Conservation (phyloP, 2,888 invertebrate species). For the Cepaea hortensis region DNA sequence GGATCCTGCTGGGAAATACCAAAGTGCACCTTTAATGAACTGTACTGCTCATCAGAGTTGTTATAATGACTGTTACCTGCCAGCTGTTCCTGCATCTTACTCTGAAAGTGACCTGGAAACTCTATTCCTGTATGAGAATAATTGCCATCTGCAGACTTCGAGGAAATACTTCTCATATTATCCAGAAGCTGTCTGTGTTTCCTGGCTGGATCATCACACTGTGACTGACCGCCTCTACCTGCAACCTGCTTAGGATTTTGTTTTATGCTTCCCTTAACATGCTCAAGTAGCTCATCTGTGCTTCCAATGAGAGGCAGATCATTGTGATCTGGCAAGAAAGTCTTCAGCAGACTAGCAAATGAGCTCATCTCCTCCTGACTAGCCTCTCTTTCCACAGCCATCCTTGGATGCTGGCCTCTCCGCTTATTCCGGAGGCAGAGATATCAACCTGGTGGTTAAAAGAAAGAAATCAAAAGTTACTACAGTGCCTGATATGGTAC, state of each 20-base stretch:
- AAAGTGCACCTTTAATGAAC: not conserved
- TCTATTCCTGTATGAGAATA: not conserved
- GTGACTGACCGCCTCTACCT: not conserved
- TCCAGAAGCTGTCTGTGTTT: not conserved
- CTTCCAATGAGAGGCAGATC: constrained; percentile 29
- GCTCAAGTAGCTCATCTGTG: constrained; percentile 35
- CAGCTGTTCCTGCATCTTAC: not conserved
- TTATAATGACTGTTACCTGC: not conserved
- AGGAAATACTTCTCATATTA: too few relatives aligned
- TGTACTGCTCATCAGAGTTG: not conserved
- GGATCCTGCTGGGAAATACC: not conserved
- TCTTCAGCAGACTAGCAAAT: constrained; percentile 38
- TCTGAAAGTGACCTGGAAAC: not conserved
- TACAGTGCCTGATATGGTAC: not conserved
- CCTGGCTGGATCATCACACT: not conserved
- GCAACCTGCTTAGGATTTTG: not conserved
- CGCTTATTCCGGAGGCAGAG: not conserved
- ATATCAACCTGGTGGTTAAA: not conserved
- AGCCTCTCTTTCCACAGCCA: constrained; percentile 36
- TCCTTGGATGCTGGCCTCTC: not conserved
- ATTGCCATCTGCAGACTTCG: not conserved
- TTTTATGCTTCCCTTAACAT: constrained; percentile 9
- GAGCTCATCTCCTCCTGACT: constrained; percentile 40
- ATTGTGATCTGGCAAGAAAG: constrained; percentile 45
- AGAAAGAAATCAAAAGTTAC: not conserved